Conservation (phyloP, 2,113 vertebrate genomes). For the Glareola pratincola region DNA sequence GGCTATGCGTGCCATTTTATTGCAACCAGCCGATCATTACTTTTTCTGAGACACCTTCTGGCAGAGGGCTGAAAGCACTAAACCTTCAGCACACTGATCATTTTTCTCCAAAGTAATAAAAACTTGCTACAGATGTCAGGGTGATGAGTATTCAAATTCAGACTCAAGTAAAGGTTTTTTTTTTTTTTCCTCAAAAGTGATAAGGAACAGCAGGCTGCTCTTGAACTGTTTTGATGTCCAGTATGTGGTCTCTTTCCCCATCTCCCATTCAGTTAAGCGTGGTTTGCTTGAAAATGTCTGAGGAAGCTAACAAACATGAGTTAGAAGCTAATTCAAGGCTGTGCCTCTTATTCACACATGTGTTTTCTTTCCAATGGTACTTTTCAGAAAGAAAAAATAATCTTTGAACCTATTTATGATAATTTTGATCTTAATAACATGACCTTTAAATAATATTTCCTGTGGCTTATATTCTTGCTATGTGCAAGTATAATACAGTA, state of each 20-base stretch:
- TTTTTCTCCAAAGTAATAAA: neutral
- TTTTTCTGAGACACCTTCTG: neutral
- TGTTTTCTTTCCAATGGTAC: neutral
- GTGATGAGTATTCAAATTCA: neutral
- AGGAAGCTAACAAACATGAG: neutral
- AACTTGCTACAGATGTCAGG: neutral
- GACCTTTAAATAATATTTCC: constrained; percentile 14
- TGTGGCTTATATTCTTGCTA: neutral
- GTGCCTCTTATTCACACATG: neutral
- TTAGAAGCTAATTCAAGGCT: neutral
- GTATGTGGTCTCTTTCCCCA: neutral
- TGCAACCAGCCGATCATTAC: neutral
- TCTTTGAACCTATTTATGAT: constrained; percentile 7
- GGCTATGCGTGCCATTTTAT: no score
- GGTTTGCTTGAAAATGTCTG: neutral
- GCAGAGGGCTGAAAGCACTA: neutral
- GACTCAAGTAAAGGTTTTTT: neutral
- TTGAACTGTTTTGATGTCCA: neutral
- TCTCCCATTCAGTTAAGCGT: neutral
- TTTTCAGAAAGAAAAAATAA: neutral
- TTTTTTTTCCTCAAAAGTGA: neutral
- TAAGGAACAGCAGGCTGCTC: neutral
- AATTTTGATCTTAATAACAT: constrained; percentile 40
- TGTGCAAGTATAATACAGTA: neutral
- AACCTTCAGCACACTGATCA: neutral